Base-by-base conservation (phyloP, 2,797 vertebrate species). In the Periophthalmus magnuspinnatus region DNA sequence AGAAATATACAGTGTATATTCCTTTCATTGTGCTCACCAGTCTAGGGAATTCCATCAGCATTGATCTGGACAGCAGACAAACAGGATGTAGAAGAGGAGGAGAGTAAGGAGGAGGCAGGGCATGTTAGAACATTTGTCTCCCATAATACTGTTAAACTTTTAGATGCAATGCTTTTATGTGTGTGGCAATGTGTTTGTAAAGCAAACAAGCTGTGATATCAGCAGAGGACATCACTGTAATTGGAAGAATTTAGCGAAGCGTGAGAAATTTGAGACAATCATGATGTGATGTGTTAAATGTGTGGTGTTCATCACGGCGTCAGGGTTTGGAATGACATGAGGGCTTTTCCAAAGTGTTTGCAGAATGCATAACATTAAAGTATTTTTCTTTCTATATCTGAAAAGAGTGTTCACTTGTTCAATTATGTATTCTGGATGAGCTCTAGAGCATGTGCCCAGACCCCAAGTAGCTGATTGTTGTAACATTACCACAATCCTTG, bases 11-110 rank as follows among this genome's bases (percentile, higher is more conserved):
- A 72, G 67, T 78, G 67, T 74, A 72, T 68, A 71, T 50, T 22
- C 62, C 28, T 63, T 21, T 72, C 75, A 80, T 80, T 70, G 45
- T 76, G 78, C 55, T 41, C 59, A 76, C 34, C 54, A 33, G 64
- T 72, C 76, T 69, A 65, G 84, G 84, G 86, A 87, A 88, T 86
- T 86, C 80, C 83, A 80, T 79, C 79, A 75, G 77, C 77, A 90
- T 89, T 81, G 87, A 90, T 90, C 79, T 56, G 74, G 52, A 73
- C 45, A 36, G 70, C 67, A 78, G 72, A 80, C 58, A 7, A 81
- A 83, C 80, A 84, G 71, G 81, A 87, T 83, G 76, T 76, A 41
- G 62, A 74, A 50, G 62, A 73, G 73, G 48, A 77, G 24, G 55
- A 72, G 34, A 68, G 36, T 38, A 73, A 65, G 58, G 76, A 67